phyloP scores from a whole-genome alignment of 2,113 vertebrate species.

The Speoplatyrhinus poulsoni region DNA sequence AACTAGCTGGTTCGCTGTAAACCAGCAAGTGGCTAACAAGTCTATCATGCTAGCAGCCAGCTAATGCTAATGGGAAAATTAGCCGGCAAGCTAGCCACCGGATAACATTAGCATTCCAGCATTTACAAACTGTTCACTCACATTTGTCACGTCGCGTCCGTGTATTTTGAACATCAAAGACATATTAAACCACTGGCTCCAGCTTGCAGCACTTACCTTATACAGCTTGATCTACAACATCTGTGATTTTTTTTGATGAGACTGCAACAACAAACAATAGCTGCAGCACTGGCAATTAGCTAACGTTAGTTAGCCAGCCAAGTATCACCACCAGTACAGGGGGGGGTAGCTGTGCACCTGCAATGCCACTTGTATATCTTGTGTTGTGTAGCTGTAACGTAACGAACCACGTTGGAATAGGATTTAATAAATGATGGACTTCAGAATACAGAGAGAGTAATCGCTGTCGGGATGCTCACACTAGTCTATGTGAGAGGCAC shows the following conservation, averaged over 20 bases:
- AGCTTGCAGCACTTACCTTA: constrained; percentile 77
- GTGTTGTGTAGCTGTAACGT: constrained; percentile 47
- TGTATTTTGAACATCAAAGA: constrained; percentile 27
- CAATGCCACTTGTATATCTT: constrained; percentile 69
- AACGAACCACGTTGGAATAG: constrained; percentile 57
- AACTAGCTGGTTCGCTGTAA: constrained; percentile 60
- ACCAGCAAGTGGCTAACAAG: constrained; percentile 56
- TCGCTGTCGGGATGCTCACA: constrained; percentile 75
- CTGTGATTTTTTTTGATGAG: constrained; percentile 79
- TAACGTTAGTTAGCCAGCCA: constrained; percentile 75
- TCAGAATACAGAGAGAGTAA: constrained; percentile 71
- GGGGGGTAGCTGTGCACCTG: constrained; percentile 58
- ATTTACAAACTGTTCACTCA: constrained; percentile 43
- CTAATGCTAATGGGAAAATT: constrained; percentile 67
- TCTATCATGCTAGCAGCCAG: constrained; percentile 62
- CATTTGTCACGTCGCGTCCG: neutral
- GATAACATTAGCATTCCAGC: constrained; percentile 51
- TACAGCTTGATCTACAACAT: constrained; percentile 80
- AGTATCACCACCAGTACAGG: constrained; percentile 67
- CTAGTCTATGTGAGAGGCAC: constrained; percentile 72
- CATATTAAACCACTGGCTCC: constrained; percentile 26
- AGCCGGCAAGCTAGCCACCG: constrained; percentile 60
- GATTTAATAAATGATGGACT: constrained; percentile 74
- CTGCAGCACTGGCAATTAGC: constrained; percentile 72
- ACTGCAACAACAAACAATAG: constrained; percentile 80